Conservation (phyloP, 2,113 vertebrate species). For the Amblyopsis rosae region DNA sequence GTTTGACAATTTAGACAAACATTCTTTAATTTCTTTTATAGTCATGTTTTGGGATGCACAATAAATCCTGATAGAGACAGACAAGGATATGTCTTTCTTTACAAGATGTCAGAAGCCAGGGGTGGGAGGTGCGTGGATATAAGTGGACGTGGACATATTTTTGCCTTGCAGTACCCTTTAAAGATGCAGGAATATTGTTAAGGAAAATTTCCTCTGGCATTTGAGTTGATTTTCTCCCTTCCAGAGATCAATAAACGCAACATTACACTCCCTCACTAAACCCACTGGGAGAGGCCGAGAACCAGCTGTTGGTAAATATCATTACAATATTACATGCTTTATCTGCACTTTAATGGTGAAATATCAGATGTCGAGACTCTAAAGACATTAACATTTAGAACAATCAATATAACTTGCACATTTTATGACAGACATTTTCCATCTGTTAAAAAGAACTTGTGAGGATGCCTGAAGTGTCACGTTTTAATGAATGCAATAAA, state of each 20-base stretch:
- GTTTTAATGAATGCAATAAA: conserved; percentile 48
- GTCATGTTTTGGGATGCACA: no score
- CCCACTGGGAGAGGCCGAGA: conserved; percentile 50
- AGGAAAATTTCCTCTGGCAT: conserved; percentile 55
- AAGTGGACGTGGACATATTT: conserved; percentile 45
- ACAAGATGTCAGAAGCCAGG: no score
- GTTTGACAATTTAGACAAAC: no score
- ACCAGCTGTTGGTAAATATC: conserved; percentile 81
- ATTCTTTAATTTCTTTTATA: no score
- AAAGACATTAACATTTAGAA: conserved; percentile 77
- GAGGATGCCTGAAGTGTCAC: conserved; percentile 49
- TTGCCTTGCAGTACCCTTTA: conserved; percentile 29
- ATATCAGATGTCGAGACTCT: conserved; percentile 70
- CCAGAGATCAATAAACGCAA: conserved; percentile 65
- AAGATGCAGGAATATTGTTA: conserved; percentile 44
- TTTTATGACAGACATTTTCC: conserved; percentile 67
- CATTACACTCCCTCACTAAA: conserved; percentile 40
- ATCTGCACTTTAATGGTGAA: conserved; percentile 72
- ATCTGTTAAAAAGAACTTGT: conserved; percentile 49
- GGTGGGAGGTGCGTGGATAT: conserved; percentile 13
- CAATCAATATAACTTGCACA: conserved; percentile 75
- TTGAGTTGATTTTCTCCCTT: conserved; percentile 33
- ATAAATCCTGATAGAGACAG: no score
- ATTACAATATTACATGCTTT: conserved; percentile 74
- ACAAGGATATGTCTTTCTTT: no score